Conservation (phyloP, 2,888 invertebrate species). For the Nomada hirtipes region DNA sequence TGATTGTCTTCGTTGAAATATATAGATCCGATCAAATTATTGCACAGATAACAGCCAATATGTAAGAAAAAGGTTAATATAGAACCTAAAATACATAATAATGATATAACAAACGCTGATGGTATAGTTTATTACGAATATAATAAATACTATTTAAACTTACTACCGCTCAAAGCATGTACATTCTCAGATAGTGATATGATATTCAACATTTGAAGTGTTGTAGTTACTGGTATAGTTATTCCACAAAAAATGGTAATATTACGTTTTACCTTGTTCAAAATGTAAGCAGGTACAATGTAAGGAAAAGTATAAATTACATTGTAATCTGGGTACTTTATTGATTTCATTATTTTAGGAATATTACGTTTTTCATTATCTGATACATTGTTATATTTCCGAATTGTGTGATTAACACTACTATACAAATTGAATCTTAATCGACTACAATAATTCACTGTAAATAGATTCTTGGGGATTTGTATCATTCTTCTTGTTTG, state of each 20-base stretch:
- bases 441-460: background rate
- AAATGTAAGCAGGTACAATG: conserved; percentile 19
- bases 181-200: background rate
- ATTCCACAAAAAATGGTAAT: conserved; percentile 26
- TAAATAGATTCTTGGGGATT: background rate
- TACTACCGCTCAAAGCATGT: conserved; percentile 41
- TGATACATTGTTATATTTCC: background rate
- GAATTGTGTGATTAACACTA: background rate
- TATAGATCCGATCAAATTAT: conserved; percentile 69
- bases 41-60: conserved; percentile 49
- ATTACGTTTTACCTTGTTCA: conserved; percentile 63
- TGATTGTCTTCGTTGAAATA: conserved; percentile 64
- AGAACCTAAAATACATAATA: conserved; percentile 52
- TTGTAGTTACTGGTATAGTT: conserved; percentile 21
- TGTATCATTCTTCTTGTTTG: background rate
- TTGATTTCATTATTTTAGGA: conserved; percentile 16
- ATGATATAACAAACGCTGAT: background rate
- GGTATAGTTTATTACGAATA: background rate
- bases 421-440: background rate
- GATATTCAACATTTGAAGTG: conserved; percentile 5
- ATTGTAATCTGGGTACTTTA: conserved; percentile 66
- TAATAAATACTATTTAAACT: conserved; percentile 26
- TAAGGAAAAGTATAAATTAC: conserved; percentile 66
- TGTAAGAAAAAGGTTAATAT: conserved; percentile 27
- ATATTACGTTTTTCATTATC: background rate